A percentile compares a stretch with the other conserved stretches of the same genome.
Conservation (phyloP, 2,113 vertebrate genomes). For the Terrapene triunguis region DNA sequence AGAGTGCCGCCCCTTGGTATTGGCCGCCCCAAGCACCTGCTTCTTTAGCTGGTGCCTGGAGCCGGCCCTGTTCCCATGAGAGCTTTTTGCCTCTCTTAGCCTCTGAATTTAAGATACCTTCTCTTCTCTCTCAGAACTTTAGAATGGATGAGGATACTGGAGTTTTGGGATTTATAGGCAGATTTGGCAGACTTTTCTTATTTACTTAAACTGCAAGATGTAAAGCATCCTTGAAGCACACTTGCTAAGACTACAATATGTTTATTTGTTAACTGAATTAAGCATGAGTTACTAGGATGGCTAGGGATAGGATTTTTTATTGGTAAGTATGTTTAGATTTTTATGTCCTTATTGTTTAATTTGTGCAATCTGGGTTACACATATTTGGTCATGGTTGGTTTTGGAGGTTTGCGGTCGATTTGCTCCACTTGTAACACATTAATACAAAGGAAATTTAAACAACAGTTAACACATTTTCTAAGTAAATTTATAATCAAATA, state of each 20-base stretch:
- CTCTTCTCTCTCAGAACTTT: not conserved
- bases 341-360: not conserved
- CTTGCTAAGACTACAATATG: constrained; percentile 21
- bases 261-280: constrained; percentile 54
- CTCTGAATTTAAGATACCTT: not conserved
- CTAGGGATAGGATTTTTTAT: not conserved
- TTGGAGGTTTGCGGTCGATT: not conserved
- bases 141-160: not conserved
- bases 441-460: constrained; percentile 15
- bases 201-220: constrained; percentile 43
- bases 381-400: constrained; percentile 18
- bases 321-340: not conserved
- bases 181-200: not conserved
- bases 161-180: not conserved
- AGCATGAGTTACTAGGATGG: not conserved
- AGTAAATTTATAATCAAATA: constrained; percentile 15
- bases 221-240: constrained; percentile 28
- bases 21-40: no score
- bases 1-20: no score
- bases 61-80: not conserved
- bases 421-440: constrained; percentile 5
- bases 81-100: not conserved
- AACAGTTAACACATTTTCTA: constrained; percentile 25
- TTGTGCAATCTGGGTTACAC: constrained; percentile 14
- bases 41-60: no score